These are phyloP conservation scores for Drosophila emarginata DNA, from an alignment of 2,888 invertebrate genomes.

Conservation along the genomic window DNA sequence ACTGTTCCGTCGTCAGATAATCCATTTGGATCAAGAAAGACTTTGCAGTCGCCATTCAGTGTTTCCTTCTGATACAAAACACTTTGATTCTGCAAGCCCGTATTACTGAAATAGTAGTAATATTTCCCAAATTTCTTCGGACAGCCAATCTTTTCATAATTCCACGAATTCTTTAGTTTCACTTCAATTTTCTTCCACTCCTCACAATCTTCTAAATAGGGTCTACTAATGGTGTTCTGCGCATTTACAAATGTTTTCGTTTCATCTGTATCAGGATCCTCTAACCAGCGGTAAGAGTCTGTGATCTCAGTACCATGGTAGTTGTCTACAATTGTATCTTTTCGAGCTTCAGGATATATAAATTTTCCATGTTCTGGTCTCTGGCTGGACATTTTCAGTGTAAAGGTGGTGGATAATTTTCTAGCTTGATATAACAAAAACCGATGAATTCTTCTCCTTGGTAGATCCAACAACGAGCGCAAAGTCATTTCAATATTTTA, in stretches of 20 bases:
- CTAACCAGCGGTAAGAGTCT: constrained; percentile 98
- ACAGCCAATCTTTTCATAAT: constrained; percentile 96
- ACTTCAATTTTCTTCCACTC: constrained; percentile 88
- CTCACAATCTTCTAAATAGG: constrained; percentile 91
- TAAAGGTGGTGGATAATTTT: background rate
- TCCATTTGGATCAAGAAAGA: constrained; percentile 97
- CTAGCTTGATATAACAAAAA: background rate
- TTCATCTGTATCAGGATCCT: constrained; percentile 96
- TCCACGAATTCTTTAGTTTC: constrained; percentile 94
- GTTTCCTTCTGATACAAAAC: constrained; percentile 94
- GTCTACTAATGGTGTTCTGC: constrained; percentile 93
- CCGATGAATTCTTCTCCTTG: background rate
- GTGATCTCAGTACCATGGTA: constrained; percentile 92
- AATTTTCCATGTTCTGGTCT: background rate
- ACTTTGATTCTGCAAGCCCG: constrained; percentile 98
- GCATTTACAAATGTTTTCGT: constrained; percentile 94
- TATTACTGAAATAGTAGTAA: constrained; percentile 96
- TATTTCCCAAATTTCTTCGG: constrained; percentile 89
- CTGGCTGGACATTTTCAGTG: background rate
- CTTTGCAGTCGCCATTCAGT: constrained; percentile 88
- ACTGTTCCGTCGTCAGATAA: constrained; percentile 95
- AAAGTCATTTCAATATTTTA: background rate
- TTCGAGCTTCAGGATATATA: constrained; percentile 89
- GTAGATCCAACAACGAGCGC: background rate
- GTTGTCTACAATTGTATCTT: constrained; percentile 91